Evolutionary conservation across 2,888 invertebrate species (phyloP).

Genomic region (Nowickia ferox): DNA sequence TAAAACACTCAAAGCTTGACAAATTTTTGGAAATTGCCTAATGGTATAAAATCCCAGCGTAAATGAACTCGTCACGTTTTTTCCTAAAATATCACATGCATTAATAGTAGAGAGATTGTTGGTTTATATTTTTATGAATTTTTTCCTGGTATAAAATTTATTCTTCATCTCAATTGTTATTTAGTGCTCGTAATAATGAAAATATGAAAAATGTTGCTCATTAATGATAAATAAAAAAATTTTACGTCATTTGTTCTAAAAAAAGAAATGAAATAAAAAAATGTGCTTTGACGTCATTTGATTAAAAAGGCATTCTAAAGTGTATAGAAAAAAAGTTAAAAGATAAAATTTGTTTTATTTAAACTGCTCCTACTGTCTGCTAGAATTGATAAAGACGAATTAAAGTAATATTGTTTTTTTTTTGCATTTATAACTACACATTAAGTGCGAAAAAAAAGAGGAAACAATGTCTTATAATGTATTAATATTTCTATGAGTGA

Average conservation of each 20-base stretch:
- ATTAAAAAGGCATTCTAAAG: constrained; percentile 41
- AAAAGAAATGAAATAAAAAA: constrained; percentile 15
- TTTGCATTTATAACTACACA: neutral
- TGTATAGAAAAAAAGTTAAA: constrained; percentile 4
- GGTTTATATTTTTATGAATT: neutral
- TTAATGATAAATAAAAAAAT: constrained; percentile 17
- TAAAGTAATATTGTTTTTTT: constrained; percentile 8
- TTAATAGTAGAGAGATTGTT: neutral
- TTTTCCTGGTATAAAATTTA: neutral
- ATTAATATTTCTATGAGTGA: constrained; percentile 22
- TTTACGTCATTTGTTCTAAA: constrained; percentile 59
- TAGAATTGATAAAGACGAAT: constrained; percentile 55
- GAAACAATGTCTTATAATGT: neutral
- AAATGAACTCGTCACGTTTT: too few relatives aligned
- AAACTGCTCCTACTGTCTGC: constrained; percentile 53
- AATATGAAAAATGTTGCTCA: constrained; percentile 48
- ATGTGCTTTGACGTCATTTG: constrained; percentile 64
- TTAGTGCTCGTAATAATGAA: neutral
- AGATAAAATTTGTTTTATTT: constrained; percentile 6
- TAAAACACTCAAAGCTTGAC: too few relatives aligned
- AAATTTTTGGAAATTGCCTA: too few relatives aligned
- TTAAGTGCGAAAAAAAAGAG: too few relatives aligned
- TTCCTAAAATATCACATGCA: too few relatives aligned
- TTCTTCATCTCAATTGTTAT: constrained; percentile 1
- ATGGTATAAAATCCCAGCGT: too few relatives aligned